Evolutionary conservation across 2,888 invertebrate genomes (phyloP), one percentile per base, ranked within the genome.

Genomic region (Pristionchus exspectatus): DNA sequence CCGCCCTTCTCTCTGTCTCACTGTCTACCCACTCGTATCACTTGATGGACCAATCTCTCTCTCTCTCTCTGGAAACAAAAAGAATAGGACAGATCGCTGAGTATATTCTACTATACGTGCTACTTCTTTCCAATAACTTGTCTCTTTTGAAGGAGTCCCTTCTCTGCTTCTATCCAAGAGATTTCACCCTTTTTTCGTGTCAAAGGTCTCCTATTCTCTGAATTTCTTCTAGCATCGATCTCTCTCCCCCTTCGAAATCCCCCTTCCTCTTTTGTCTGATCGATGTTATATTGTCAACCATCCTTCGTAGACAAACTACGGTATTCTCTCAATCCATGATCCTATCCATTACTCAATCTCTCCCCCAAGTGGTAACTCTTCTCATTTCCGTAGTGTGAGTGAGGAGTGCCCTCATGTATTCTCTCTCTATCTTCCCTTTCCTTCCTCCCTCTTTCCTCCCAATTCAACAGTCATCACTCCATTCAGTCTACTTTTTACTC

Each of bases 381-480:
- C 81, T 81, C 81, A 81, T 81, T 81, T 81, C 81, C 81, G 50
- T 54, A 54, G 81, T 81, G 50, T 50, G 50, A 81, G 38, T 38
- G 38, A 38, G 38, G 38, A 38, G 50, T 81, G 50, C 81, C 81
- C 81, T 81, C 81, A n/a, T 54, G 50, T 81, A 77, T 77, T 77
- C 81, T 54, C 81, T 81, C 54, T 27, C 72, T 72, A 30, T 72
- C 72, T 72, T 81, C 50, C 81, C 50, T 54, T 27, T 27, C 50
- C 81, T 33, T 24, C 38, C 38, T n/a, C 74, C 21, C 33, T 44
- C 81, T 50, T 9, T 54, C 81, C 54, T 54, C 81, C 18, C 81
- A 81, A 81, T 81, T 81, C 81, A 81, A 81, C 81, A 81, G 81
- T 81, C 81, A 81, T 81, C 81, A 81, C 50, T 81, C 81, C 18